Evolutionary conservation across 2,113 vertebrate genomes (phyloP), one percentile per base, ranked within the genome.

Genomic region (Ictidomys tridecemlineatus): DNA sequence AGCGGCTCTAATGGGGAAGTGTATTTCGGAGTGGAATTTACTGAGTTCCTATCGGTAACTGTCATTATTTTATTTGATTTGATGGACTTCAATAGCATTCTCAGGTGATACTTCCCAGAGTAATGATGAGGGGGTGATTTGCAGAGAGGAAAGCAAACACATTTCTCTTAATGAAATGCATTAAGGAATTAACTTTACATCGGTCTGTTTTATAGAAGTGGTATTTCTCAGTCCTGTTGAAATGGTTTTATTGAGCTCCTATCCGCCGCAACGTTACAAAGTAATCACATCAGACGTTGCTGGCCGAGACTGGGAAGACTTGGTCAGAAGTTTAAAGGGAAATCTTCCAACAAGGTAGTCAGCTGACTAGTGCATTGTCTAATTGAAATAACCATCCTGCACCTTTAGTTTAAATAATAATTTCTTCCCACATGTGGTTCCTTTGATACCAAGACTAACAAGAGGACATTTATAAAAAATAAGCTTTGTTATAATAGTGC

Each of bases 121-220:
- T 93, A 96, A 97, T 10, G 5, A 97, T 10, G 5, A 87, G 58
- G 1, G 13, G n/a, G 86, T 76, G 90, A n/a, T 76, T 94, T 83
- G 61, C 72, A 83, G 79, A 69, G 56, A 91, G 56, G 48, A 95
- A 88, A 91, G 76, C 76, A 95, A 96, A 96, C 86, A 83, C 53
- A 94, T 93, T 94, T 67, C 67, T 85, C 73, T 76, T 96, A 97
- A 97, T 97, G 84, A 97, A 84, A 94, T 93, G 26, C 51, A 69
- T 93, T 94, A 92, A 93, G 90, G 93, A 95, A 93, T 97, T 97
- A 96, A 91, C 51, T 85, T 87, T 85, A 88, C 61, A 85, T 61
- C 87, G 76, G 76, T 84, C 93, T 72, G 30, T 73, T 96, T 96
- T 72, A 90, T 67, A 78, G 45, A 53, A 86, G 22, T 74, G 10